Conservation (phyloP, 2,113 vertebrate species). For the Alectura lathami region DNA sequence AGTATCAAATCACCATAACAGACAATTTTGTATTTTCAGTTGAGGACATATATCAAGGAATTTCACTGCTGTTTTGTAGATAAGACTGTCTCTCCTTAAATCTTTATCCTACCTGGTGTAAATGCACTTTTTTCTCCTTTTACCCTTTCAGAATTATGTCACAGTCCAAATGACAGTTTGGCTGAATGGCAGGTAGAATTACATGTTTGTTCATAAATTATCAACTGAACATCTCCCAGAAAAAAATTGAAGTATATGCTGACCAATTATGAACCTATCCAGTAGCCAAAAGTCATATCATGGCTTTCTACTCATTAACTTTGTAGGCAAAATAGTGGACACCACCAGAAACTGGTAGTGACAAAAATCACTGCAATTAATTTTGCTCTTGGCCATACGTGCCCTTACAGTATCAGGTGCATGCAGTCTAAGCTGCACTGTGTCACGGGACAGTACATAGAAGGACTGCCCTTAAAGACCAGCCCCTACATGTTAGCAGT, state of each 20-base stretch:
- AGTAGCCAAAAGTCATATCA: neutral
- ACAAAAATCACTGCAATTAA: neutral
- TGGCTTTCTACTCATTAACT: neutral
- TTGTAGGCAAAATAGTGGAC: no score
- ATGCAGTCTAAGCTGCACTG: neutral
- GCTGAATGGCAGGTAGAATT: accelerated
- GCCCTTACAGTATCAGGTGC: accelerated
- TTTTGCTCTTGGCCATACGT: neutral
- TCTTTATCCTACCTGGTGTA: neutral
- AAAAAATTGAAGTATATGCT: neutral
- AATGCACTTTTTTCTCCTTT: neutral
- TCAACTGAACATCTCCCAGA: neutral
- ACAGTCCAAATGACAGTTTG: neutral
- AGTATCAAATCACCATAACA: neutral
- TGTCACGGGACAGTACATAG: accelerated
- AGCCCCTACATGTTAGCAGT: accelerated
- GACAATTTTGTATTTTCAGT: neutral
- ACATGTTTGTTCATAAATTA: neutral
- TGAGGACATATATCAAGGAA: neutral
- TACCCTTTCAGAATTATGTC: neutral
- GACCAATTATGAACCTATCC: neutral
- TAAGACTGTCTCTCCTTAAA: neutral
- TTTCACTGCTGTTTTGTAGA: neutral
- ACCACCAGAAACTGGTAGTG: neutral
- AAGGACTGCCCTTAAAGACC: neutral